Evolutionary conservation across 2,797 vertebrate genomes (phyloP), one percentile per base, ranked within the genome.

Genomic region (Argya squamiceps): DNA sequence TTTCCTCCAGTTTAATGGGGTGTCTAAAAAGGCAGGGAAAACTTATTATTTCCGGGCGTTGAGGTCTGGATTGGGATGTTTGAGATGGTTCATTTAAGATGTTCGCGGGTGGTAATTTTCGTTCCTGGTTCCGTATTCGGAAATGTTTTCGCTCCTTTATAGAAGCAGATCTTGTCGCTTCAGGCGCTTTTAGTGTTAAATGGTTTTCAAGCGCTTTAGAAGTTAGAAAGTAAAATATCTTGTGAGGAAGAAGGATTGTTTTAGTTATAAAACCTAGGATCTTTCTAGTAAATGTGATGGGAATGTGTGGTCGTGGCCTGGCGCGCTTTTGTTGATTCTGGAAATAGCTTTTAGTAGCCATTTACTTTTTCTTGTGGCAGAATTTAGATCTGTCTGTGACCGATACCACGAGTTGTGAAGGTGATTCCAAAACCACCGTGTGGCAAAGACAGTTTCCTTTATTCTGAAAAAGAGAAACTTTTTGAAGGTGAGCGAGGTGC

Each of bases 211-310:
- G 20, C 15, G 13, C 3, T 15, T 44, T 5, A 3, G 9, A 41
- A 27, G 0, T 47, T 56, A 36, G 16, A 5, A 59, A 32, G n/a
- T 2, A 10, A 32, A 60, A 14, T 19, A 4, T 8, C 10, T 29
- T 20, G 5, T 32, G 11, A 62, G 11, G 32, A 34, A 29, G 15
- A 27, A 26, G 7, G 39, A 10, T 9, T 1, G 0, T 16, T 56
- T 7, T 2, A 30, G 22, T 2, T 37, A 6, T 15, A 3, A 43
- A 52, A 70, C 32, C 7, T 2, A 63, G 5, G 0, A 0, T 0
- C 10, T 68, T 26, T 21, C 21, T 24, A 4, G 7, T 47, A 22
- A 58, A 24, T 10, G 0, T 0, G 12, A 12, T 49, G 68, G 12
- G 47, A 70, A 11, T 3, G 36, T 2, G 39, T 15, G 15, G 15